phyloP scores from a whole-genome alignment of 2,888 invertebrate genomes.

The Machimus atricapillus region DNA sequence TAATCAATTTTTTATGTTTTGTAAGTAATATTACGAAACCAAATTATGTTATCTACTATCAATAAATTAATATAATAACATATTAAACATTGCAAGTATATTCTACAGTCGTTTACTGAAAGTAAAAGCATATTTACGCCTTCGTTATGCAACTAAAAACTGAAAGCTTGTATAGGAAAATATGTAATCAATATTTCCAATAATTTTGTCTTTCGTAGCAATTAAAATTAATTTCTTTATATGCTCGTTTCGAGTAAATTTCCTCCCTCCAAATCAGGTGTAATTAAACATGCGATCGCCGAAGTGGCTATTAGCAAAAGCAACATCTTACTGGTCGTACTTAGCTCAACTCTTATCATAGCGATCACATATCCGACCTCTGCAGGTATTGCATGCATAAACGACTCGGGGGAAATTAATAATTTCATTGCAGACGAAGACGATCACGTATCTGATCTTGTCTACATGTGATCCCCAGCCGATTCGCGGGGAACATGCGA shows the following conservation, averaged over 20 bases:
- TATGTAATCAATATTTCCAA: neutral
- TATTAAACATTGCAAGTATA: neutral
- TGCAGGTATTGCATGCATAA: conserved; percentile 5
- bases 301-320: neutral
- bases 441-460: conserved; percentile 38
- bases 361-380: neutral
- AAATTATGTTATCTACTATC: too few species aligned
- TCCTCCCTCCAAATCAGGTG: neutral
- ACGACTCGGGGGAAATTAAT: conserved; percentile 5
- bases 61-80: too few species aligned
- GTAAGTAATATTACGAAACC: neutral
- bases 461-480: conserved; percentile 20
- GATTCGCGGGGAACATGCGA: conserved; percentile 18
- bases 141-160: neutral
- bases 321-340: neutral
- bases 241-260: neutral
- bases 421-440: conserved; percentile 24
- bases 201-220: neutral
- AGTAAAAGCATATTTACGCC: neutral
- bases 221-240: neutral
- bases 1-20: neutral
- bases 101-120: neutral
- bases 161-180: neutral
- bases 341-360: neutral
- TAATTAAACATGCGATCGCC: neutral